A percentile compares a stretch with the other conserved stretches of the same genome.
Conservation (phyloP, 2,113 vertebrate species). For the Synodontis membranacea region DNA sequence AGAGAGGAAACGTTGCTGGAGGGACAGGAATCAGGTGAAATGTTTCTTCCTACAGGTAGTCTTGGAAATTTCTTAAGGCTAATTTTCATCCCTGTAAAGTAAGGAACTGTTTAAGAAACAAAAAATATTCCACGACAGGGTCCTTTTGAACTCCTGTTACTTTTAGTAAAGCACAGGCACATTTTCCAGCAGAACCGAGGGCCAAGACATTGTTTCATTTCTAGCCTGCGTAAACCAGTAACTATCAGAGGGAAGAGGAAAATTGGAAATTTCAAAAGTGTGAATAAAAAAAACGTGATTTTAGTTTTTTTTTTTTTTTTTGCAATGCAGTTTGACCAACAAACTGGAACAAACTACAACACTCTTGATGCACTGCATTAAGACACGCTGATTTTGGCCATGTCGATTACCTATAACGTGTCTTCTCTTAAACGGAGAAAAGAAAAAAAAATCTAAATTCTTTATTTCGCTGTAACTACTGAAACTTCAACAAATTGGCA, state of each 20-base stretch:
- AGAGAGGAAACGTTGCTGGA: neutral
- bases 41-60: neutral
- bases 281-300: too few relatives aligned
- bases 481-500: neutral
- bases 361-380: neutral
- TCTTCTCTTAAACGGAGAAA: neutral
- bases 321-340: neutral
- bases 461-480: neutral
- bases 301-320: neutral
- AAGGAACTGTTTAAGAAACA: neutral
- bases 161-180: neutral
- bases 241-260: neutral
- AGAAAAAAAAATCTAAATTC: neutral
- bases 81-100: neutral
- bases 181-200: neutral
- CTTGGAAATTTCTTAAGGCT: neutral
- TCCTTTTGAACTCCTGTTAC: neutral
- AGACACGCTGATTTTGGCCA: neutral
- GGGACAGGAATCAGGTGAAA: neutral
- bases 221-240: neutral
- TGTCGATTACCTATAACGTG: neutral
- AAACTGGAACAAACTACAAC: neutral
- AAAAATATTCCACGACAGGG: neutral
- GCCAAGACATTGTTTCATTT: neutral
- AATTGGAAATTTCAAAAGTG: too few relatives aligned